These are phyloP conservation scores for Manacus vitellinus DNA, from an alignment of 2,113 vertebrate species.

Conservation along the genomic window DNA sequence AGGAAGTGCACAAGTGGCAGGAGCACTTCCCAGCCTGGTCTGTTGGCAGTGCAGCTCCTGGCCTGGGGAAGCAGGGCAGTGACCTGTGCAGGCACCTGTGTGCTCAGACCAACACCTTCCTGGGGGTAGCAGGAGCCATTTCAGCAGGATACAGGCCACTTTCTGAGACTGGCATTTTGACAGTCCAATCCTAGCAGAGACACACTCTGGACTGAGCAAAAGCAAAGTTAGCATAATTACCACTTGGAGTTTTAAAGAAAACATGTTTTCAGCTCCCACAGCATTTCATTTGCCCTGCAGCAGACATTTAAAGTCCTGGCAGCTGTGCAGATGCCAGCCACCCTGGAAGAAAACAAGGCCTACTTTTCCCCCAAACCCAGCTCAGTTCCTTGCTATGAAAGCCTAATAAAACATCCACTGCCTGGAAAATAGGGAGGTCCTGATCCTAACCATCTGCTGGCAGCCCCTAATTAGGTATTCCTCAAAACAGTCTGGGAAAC, in stretches of 20 bases:
- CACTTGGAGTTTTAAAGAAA: background rate
- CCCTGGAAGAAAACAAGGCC: background rate
- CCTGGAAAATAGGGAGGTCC: background rate
- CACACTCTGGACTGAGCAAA: background rate
- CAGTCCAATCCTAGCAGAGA: background rate
- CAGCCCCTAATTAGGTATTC: background rate
- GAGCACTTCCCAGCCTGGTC: conserved; percentile 31
- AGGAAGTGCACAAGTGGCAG: conserved; percentile 57
- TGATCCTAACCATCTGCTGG: background rate
- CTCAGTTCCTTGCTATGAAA: background rate
- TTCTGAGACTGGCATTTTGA: background rate
- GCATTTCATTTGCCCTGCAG: background rate
- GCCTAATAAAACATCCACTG: background rate
- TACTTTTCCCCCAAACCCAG: background rate
- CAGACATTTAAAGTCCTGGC: background rate
- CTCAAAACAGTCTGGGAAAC: background rate
- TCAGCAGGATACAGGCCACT: background rate
- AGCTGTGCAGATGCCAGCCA: background rate
- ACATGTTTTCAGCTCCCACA: background rate
- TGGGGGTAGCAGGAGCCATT: background rate
- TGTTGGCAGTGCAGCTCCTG: conserved; percentile 9
- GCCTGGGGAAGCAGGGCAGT: conserved; percentile 58
- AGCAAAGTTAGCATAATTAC: background rate
- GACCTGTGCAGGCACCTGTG: conserved; percentile 63
- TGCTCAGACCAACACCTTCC: conserved; percentile 21